These are phyloP conservation scores for Malacosoma neustria DNA, from an alignment of 2,888 invertebrate genomes.

Conservation along the genomic window DNA sequence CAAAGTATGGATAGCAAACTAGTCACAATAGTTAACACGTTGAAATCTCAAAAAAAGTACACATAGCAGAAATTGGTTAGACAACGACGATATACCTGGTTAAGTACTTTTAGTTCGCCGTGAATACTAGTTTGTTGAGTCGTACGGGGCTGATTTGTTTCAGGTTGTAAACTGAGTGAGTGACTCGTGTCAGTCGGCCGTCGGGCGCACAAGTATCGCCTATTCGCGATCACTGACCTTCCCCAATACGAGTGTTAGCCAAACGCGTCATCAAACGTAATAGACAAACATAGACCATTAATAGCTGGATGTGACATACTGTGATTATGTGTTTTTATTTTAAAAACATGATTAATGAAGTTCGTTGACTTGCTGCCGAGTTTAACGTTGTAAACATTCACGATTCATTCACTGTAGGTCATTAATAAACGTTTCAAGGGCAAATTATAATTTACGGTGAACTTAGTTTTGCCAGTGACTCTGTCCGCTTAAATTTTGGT, in stretches of 20 bases:
- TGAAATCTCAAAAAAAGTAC: too few species aligned
- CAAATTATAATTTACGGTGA: too few species aligned
- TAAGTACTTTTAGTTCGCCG: too few species aligned
- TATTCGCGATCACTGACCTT: conserved; percentile 62
- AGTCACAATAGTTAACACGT: too few species aligned
- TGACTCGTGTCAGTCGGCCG: conserved; percentile 1
- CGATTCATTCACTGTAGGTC: too few species aligned
- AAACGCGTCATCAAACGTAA: conserved; percentile 39
- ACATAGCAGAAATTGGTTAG: too few species aligned
- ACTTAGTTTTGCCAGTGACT: too few species aligned
- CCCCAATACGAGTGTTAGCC: conserved; percentile 46
- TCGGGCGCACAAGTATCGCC: conserved; percentile 27
- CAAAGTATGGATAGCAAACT: too few species aligned
- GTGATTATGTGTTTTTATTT: not conserved
- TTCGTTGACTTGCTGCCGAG: not conserved
- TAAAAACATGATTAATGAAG: not conserved
- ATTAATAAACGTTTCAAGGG: too few species aligned
- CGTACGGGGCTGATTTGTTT: not conserved
- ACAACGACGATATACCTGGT: too few species aligned
- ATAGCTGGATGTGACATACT: conserved; percentile 21
- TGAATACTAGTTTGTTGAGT: too few species aligned
- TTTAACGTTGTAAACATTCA: not conserved
- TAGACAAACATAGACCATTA: conserved; percentile 15
- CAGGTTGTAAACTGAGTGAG: not conserved
- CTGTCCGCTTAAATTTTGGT: too few species aligned